A percentile compares a stretch with the other conserved stretches of the same genome.
These are phyloP conservation scores for Orientallactaga sibirica DNA, from an alignment of 2,797 vertebrate genomes.

Conservation along the genomic window DNA sequence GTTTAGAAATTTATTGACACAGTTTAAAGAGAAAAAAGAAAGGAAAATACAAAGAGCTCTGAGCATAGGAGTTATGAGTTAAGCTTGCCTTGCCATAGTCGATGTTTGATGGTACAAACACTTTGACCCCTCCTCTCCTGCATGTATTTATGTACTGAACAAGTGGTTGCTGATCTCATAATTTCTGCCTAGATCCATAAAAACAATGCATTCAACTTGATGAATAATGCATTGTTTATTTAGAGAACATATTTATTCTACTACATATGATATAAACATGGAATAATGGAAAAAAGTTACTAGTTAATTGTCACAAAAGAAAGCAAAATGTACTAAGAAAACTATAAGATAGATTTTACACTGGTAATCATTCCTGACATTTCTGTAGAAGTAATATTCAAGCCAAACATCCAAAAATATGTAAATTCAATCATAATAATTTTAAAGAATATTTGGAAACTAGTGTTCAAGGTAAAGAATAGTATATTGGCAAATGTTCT, in stretches of 20 bases:
- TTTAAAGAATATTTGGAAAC: background rate
- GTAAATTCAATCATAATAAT: background rate
- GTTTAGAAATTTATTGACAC: background rate
- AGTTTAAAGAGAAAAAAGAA: background rate
- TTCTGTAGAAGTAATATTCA: background rate
- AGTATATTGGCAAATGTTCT: background rate
- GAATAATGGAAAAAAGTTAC: slow-evolving; percentile 1
- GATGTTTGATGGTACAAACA: background rate
- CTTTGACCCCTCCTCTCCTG: background rate
- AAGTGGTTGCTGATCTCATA: background rate
- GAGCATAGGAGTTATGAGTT: background rate
- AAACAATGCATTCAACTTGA: background rate
- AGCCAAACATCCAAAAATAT: background rate
- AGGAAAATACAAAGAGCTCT: background rate
- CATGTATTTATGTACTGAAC: background rate
- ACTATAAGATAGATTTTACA: background rate
- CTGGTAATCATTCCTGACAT: background rate
- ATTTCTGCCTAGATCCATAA: background rate
- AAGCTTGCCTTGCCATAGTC: background rate
- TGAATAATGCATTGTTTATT: slow-evolving; percentile 1
- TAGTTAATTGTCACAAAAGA: background rate
- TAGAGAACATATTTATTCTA: background rate
- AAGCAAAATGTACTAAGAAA: slow-evolving; percentile 22
- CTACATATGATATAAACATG: background rate
- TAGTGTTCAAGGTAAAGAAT: background rate